Base-by-base conservation (phyloP, 2,797 vertebrate species). In the Megaceryle alcyon region DNA sequence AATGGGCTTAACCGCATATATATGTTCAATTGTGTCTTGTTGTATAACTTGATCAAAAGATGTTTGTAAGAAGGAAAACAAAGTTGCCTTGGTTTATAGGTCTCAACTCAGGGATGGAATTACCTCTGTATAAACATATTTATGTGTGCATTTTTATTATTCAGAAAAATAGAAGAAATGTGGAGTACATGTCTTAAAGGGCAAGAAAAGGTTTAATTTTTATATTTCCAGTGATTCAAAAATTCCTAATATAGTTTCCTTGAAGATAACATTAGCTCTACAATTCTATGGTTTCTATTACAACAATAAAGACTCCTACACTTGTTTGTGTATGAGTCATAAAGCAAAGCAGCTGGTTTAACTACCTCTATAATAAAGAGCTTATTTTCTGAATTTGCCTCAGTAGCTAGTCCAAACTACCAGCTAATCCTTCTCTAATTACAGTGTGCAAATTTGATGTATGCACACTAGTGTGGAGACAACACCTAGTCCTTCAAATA, bases 351-450 rank as follows among this genome's bases (percentile, higher is more conserved):
- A 84, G 26, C n/a, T 57, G 33, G 64, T 80, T 77, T 75, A 88
- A 48, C 35, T 69, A 57, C 28, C 29, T 87, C 31, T 59, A n/a
- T 51, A 81, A 69, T 81, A 88, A 81, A 53, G 14, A 63, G 7
- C 6, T 54, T 75, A 77, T 90, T 61, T 76, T 66, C 81, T 88
- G 57, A 48, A 90, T 37, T 75, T 92, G 19, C 44, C 70, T 88
- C 44, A 16, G 28, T 60, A 70, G 49, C 63, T 70, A 43, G 21
- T 71, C 21, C 44, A 86, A 95, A 61, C 53, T 75, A 54, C 9
- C 33, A 77, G 29, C 19, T 90, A 90, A 95, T 87, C 64, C 88
- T 80, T 86, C 56, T 57, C 77, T 81, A 92, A 94, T 83, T 92
- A 77, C 28, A 53, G 44, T 0, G 2, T 53, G 44, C 41, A 93